Base-by-base conservation (phyloP, 2,113 vertebrate species). In the Rhineura floridana region DNA sequence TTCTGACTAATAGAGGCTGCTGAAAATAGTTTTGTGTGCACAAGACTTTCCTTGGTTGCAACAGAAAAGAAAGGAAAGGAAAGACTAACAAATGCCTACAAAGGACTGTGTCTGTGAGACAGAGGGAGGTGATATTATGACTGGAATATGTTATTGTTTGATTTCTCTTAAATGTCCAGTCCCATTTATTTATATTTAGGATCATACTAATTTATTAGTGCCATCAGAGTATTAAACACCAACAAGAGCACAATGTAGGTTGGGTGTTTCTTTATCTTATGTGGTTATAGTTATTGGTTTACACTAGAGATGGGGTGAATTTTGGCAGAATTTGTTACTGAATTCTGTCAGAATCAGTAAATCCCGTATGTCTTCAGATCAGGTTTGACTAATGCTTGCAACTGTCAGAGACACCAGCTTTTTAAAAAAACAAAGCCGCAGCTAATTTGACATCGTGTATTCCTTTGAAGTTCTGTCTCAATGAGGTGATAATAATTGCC, bases 11-110 rank as follows among this genome's bases (percentile, higher is more conserved):
- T 6, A 48, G 75, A 46, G 55, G 89, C 11, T 85, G 48, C 0
- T 67, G 79, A 80, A 70, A 92, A 80, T 59, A 78, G 91, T 91
- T 93, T 73, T 83, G 86, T 87, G 88, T 92, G 69, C 65, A 90
- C 17, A 55, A 72, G 63, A 63, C 85, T 84, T 52, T 76, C 87
- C 50, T 85, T 78, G 36, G 2, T 7, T 81, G 33, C 46, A 36
- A 50, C 50, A 36, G 36, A 84, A 86, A 78, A 21, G 79, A 62
- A 30, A 67, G 62, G 1, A 39, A 65, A 25, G 30, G 70, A 73
- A 75, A 75, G 70, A 30, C 25, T 82, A n/a, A 63, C 46, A 12
- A 82, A 25, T 39, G 4, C 15, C 70, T 62, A 87, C 42, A 81
- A 82, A 62, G 67, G 33, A 17, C 12, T 62, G 50, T 33, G 30